These are phyloP conservation scores for Cyprinodon variegatus DNA, from an alignment of 2,113 vertebrate genomes.

Conservation along the genomic window DNA sequence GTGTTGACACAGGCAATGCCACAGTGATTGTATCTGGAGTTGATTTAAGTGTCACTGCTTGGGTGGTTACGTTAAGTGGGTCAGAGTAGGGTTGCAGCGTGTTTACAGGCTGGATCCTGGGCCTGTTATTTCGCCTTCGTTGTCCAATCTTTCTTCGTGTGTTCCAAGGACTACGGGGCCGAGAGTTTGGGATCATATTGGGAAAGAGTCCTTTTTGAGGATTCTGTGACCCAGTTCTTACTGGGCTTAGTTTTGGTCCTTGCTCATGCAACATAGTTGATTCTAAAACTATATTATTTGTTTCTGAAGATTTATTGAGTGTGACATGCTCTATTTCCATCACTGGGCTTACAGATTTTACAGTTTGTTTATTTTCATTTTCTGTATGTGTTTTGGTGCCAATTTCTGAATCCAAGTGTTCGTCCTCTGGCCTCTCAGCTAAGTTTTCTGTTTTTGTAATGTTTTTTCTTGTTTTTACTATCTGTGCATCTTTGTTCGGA, in stretches of 20 bases:
- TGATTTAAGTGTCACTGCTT: slow-evolving; percentile 28
- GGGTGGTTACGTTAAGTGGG: slow-evolving; percentile 33
- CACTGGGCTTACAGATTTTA: slow-evolving; percentile 18
- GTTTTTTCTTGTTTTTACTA: slow-evolving; percentile 13
- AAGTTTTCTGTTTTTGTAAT: slow-evolving; percentile 24
- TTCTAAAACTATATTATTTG: slow-evolving; percentile 54
- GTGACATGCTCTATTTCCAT: slow-evolving; percentile 28
- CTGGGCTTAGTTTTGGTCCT: slow-evolving; percentile 23
- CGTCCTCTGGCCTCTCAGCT: slow-evolving; percentile 25
- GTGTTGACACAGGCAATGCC: slow-evolving; percentile 15
- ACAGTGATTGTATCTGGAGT: slow-evolving; percentile 14
- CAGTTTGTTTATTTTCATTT: slow-evolving; percentile 9
- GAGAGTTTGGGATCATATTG: slow-evolving; percentile 31
- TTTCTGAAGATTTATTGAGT: slow-evolving; percentile 30
- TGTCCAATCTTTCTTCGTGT: slow-evolving; percentile 80
- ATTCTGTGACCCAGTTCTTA: slow-evolving; percentile 21
- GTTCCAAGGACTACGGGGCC: slow-evolving; percentile 70
- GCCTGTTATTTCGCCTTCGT: slow-evolving; percentile 79
- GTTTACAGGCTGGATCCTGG: slow-evolving; percentile 62
- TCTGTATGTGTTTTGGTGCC: slow-evolving; percentile 30
- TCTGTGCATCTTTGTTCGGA: slow-evolving; percentile 23
- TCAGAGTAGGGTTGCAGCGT: slow-evolving; percentile 42
- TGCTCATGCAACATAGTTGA: slow-evolving; percentile 11
- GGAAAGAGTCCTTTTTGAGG: slow-evolving; percentile 26
- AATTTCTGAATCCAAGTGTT: slow-evolving; percentile 8